phyloP scores from a whole-genome alignment of 2,797 vertebrate species.

The Chaetodon trifasciatus region DNA sequence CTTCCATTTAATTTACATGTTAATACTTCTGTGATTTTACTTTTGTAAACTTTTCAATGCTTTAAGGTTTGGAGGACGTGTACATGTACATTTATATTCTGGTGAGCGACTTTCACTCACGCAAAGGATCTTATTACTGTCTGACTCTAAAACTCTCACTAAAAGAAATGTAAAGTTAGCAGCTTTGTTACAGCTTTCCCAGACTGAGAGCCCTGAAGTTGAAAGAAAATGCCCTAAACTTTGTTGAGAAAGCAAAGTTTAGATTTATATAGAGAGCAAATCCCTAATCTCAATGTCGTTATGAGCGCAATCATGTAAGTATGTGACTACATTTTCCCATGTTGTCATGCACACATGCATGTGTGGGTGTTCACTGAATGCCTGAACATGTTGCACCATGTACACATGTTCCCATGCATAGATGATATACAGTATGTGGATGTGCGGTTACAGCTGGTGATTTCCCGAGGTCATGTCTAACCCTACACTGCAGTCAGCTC shows the following conservation, averaged over 20 bases:
- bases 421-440: conserved; percentile 32
- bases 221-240: background rate
- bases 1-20: too few species aligned
- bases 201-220: background rate
- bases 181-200: background rate
- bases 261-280: background rate
- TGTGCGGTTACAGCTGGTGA: conserved; percentile 41
- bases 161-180: background rate
- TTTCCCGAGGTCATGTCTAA: conserved; percentile 62
- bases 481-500: conserved; percentile 41
- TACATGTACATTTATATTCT: background rate
- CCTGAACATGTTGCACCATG: conserved; percentile 34
- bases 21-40: background rate
- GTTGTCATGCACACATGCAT: conserved; percentile 1
- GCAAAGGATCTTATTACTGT: background rate
- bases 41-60: background rate
- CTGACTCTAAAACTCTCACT: background rate
- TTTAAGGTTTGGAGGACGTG: too few species aligned
- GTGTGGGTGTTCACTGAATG: conserved; percentile 18
- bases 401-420: conserved; percentile 23
- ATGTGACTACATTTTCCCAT: background rate
- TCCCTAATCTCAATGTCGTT: background rate
- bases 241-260: background rate
- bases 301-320: too few species aligned
- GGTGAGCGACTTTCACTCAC: background rate